Conservation (phyloP, 2,888 invertebrate species). For the Sphinx pinastri region DNA sequence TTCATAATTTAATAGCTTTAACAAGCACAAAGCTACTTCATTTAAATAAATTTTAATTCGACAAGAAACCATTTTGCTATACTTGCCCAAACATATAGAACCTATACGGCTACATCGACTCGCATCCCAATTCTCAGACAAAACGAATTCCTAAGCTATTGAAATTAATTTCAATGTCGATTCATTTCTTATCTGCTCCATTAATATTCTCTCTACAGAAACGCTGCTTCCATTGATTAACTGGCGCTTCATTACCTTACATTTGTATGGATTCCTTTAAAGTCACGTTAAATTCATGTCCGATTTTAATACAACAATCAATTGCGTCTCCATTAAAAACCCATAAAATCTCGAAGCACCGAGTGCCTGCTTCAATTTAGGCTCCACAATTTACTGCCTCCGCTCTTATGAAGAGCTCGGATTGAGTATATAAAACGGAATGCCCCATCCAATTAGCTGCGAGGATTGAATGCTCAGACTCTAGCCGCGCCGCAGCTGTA, state of each 20-base stretch:
- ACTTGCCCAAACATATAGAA: neutral
- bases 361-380: conserved; percentile 39
- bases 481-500: conserved; percentile 39
- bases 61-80: too few relatives aligned
- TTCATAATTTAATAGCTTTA: too few relatives aligned
- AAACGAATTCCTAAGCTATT: conserved; percentile 2
- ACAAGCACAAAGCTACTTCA: too few relatives aligned
- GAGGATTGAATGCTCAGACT: conserved; percentile 45
- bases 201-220: conserved; percentile 26
- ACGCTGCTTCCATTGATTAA: neutral
- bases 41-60: too few relatives aligned
- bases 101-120: neutral
- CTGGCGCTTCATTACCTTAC: neutral
- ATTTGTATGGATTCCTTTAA: conserved; percentile 5
- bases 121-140: conserved; percentile 4
- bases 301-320: conserved; percentile 4
- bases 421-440: conserved; percentile 44
- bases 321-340: conserved; percentile 32
- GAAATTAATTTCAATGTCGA: conserved; percentile 16
- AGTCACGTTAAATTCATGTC: neutral
- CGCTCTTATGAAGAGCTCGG: conserved; percentile 42
- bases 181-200: conserved; percentile 11
- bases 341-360: conserved; percentile 37
- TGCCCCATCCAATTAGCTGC: conserved; percentile 52
- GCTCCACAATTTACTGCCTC: conserved; percentile 42